These are phyloP conservation scores for Abramis brama DNA, from an alignment of 2,113 vertebrate species.

Conservation along the genomic window DNA sequence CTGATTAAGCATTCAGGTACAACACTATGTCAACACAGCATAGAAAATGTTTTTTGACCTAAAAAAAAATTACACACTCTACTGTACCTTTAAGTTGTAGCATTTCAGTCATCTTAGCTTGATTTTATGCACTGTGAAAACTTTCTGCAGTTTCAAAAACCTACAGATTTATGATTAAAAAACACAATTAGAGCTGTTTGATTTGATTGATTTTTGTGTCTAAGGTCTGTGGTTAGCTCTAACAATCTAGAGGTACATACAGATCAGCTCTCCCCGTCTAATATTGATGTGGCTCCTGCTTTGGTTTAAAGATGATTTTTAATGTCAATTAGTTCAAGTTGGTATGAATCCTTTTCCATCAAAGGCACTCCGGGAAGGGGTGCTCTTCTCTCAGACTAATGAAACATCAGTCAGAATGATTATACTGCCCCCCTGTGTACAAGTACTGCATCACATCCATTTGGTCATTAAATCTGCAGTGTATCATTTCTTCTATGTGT, in stretches of 20 bases:
- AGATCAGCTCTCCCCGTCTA: neutral
- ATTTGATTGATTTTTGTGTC: neutral
- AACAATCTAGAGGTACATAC: neutral
- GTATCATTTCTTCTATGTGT: neutral
- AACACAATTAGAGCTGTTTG: neutral
- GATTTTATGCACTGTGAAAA: neutral
- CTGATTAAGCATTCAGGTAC: neutral
- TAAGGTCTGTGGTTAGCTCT: neutral
- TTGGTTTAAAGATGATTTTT: slow-evolving; percentile 47
- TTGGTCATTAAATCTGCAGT: neutral
- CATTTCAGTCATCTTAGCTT: neutral
- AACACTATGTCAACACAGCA: neutral
- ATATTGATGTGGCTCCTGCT: slow-evolving; percentile 8
- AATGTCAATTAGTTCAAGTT: slow-evolving; percentile 56
- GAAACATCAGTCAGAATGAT: slow-evolving; percentile 3
- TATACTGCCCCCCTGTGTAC: slow-evolving; percentile 53
- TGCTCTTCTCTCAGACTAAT: neutral
- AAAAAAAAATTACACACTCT: neutral
- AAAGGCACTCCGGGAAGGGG: slow-evolving; percentile 5
- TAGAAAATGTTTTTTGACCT: neutral
- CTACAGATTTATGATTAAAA: neutral
- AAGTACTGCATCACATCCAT: neutral
- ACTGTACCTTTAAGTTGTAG: neutral
- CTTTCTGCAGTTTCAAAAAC: neutral
- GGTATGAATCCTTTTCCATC: slow-evolving; percentile 45